These are phyloP conservation scores for Glyphotaelius pellucidus DNA, from an alignment of 2,888 invertebrate species.

Conservation along the genomic window DNA sequence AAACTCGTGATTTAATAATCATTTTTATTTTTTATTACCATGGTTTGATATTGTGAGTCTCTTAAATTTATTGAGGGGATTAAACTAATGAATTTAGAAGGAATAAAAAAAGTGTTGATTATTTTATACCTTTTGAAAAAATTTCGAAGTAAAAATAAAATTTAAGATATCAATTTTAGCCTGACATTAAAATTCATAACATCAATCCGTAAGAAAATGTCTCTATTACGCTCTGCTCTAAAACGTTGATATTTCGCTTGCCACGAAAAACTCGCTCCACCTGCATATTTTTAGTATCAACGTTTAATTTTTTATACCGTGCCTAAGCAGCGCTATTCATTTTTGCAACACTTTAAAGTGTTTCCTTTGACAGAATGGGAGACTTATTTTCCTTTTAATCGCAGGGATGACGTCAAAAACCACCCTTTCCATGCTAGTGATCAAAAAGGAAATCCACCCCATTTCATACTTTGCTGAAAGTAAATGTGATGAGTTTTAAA, in stretches of 20 bases:
- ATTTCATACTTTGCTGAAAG: not conserved
- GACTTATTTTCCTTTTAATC: slow-evolving; percentile 5
- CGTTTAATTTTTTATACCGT: not conserved
- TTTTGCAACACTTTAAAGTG: slow-evolving; percentile 29
- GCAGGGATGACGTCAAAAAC: slow-evolving; percentile 16
- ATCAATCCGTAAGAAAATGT: not conserved
- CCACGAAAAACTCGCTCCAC: not conserved
- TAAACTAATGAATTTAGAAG: too few relatives aligned
- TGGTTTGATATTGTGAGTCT: too few relatives aligned
- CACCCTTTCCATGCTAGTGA: slow-evolving; percentile 3
- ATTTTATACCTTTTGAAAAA: too few relatives aligned
- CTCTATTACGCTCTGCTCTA: not conserved
- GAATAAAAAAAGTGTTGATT: too few relatives aligned
- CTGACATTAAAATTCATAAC: not conserved
- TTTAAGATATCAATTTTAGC: too few relatives aligned
- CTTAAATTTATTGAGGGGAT: too few relatives aligned
- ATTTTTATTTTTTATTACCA: too few relatives aligned
- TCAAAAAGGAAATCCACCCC: not conserved
- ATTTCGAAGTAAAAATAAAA: too few relatives aligned
- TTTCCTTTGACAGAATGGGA: slow-evolving; percentile 27
- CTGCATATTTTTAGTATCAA: not conserved
- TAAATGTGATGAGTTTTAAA: not conserved
- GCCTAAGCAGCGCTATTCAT: slow-evolving; percentile 25
- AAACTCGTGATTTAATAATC: too few relatives aligned
- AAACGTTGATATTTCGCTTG: not conserved